These are phyloP conservation scores for Patella pellucida DNA, from an alignment of 2,888 invertebrate genomes.

Conservation along the genomic window DNA sequence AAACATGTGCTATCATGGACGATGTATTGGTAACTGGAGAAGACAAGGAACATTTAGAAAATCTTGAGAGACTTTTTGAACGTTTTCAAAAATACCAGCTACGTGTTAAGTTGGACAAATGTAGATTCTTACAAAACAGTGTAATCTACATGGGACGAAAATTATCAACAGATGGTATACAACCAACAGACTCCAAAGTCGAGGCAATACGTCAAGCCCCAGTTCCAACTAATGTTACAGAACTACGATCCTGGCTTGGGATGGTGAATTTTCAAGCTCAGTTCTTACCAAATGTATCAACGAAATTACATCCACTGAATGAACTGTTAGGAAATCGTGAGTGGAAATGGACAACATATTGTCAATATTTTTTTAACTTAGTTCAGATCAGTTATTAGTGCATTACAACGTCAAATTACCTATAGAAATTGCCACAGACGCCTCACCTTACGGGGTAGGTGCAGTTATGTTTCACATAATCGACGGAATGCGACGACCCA, in stretches of 20 bases:
- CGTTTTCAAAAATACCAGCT: slow-evolving; percentile 15
- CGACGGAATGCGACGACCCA: slow-evolving; percentile 55
- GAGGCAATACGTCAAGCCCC: slow-evolving; percentile 27
- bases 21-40: slow-evolving; percentile 34
- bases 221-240: too few species aligned
- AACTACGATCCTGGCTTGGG: slow-evolving; percentile 28
- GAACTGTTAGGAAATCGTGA: slow-evolving; percentile 14
- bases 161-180: slow-evolving; percentile 17
- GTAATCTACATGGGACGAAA: slow-evolving; percentile 20
- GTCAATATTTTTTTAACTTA: neutral
- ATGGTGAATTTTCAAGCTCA: slow-evolving; percentile 30
- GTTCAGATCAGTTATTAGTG: slow-evolving; percentile 17
- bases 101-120: slow-evolving; percentile 12
- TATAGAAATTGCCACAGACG: slow-evolving; percentile 65
- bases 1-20: slow-evolving; percentile 34
- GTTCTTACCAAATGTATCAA: slow-evolving; percentile 27
- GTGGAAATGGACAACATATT: slow-evolving; percentile 17
- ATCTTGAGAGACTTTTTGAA: slow-evolving; percentile 18
- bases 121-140: slow-evolving; percentile 19
- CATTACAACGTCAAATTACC: too few species aligned
- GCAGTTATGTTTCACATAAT: slow-evolving; percentile 27
- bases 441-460: slow-evolving; percentile 38
- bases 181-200: slow-evolving; percentile 26
- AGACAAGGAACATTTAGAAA: slow-evolving; percentile 20
- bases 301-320: slow-evolving; percentile 23